These are phyloP conservation scores for Rhincodon typus DNA, from an alignment of 2,797 vertebrate species.

Conservation along the genomic window DNA sequence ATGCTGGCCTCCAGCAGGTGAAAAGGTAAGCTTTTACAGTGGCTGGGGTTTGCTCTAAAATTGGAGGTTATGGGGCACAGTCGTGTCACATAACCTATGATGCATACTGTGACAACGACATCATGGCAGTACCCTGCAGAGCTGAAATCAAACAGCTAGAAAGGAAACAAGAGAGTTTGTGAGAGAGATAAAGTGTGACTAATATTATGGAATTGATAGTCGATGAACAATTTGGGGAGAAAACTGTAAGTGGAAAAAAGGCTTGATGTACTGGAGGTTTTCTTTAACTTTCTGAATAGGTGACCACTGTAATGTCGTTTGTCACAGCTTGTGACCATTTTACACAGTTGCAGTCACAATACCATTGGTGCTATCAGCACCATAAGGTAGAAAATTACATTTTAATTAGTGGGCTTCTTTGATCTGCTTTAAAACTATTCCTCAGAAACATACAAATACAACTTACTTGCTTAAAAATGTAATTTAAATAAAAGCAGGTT, in stretches of 20 bases:
- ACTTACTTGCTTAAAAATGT: neutral
- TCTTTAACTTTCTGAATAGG: neutral
- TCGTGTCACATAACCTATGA: neutral
- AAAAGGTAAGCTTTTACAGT: neutral
- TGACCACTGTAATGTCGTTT: neutral
- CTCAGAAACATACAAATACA: neutral
- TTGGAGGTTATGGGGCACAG: neutral
- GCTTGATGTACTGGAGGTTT: neutral
- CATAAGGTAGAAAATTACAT: neutral
- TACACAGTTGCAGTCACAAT: neutral
- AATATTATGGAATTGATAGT: neutral
- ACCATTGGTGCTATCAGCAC: neutral
- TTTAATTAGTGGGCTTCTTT: neutral
- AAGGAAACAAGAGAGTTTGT: neutral
- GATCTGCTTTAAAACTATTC: neutral
- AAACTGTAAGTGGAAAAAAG: neutral
- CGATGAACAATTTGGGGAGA: neutral
- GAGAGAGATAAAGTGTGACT: neutral
- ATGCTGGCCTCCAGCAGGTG: neutral
- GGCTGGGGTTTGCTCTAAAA: neutral
- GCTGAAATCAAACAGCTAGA: neutral
- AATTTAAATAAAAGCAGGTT: neutral
- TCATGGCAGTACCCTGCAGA: neutral
- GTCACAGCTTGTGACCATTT: neutral
- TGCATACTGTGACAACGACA: neutral